Conservation (phyloP, 2,888 invertebrate species). For the Netelia melanura region DNA sequence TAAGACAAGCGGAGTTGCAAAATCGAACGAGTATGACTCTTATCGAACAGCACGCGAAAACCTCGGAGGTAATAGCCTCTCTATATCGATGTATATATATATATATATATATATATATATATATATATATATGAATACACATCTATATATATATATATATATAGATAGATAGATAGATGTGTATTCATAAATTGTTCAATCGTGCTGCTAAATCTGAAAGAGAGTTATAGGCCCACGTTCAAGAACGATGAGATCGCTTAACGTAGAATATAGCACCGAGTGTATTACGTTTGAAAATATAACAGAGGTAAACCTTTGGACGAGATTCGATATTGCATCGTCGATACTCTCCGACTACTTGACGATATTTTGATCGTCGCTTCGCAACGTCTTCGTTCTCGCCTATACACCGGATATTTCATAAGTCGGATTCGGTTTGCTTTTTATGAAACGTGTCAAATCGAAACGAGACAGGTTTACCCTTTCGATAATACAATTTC, state of each 20-base stretch:
- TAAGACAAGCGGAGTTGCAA: constrained; percentile 27
- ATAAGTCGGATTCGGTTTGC: neutral
- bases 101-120: neutral
- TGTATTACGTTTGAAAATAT: constrained; percentile 28
- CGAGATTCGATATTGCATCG: constrained; percentile 37
- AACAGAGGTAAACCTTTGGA: constrained; percentile 29
- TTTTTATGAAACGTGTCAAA: no score
- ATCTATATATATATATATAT: neutral
- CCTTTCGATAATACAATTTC: no score
- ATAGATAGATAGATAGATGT: no score
- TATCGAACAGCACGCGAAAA: constrained; percentile 49
- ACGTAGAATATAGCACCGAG: constrained; percentile 5
- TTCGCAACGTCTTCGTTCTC: neutral
- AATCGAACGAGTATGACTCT: constrained; percentile 30
- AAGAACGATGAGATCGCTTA: constrained; percentile 43
- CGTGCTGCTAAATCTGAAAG: constrained; percentile 21
- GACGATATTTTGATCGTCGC: constrained; percentile 45
- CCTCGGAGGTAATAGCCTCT: constrained; percentile 44
- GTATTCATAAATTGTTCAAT: neutral
- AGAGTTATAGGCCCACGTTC: constrained; percentile 39
- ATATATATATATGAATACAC: neutral
- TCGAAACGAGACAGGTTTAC: no score
- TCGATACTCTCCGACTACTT: constrained; percentile 33
- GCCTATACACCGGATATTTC: neutral
- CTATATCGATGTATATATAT: neutral